phyloP scores from a whole-genome alignment of 2,888 invertebrate genomes.

The Leucophora obtusa region DNA sequence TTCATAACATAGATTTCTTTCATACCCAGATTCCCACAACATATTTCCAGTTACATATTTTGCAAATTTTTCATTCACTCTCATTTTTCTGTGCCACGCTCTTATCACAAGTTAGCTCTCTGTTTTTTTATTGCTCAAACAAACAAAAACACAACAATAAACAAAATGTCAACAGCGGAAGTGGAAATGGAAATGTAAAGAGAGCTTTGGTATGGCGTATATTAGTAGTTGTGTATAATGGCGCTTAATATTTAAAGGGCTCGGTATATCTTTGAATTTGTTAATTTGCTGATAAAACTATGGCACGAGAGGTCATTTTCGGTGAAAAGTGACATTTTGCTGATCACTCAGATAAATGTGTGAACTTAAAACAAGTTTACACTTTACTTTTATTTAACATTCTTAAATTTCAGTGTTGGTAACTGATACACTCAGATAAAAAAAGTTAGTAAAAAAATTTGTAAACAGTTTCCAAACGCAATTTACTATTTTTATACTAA shows the following conservation, averaged over 20 bases:
- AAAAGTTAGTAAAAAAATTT: too few relatives aligned
- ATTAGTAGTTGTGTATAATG: constrained; percentile 1
- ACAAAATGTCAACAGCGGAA: constrained; percentile 56
- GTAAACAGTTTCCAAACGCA: too few relatives aligned
- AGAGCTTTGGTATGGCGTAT: constrained; percentile 38
- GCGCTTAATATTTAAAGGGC: background rate
- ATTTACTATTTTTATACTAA: too few relatives aligned
- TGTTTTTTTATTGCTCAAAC: constrained; percentile 42
- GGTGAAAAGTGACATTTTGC: too few relatives aligned
- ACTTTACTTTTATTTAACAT: too few relatives aligned
- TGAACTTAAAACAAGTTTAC: too few relatives aligned
- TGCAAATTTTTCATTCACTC: constrained; percentile 45
- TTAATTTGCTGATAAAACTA: too few relatives aligned
- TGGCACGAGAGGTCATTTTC: too few relatives aligned
- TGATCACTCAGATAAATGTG: too few relatives aligned
- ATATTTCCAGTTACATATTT: constrained; percentile 60
- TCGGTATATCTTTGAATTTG: background rate
- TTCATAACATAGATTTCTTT: constrained; percentile 58
- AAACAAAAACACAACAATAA: constrained; percentile 20
- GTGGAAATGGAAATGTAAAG: constrained; percentile 42
- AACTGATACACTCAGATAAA: too few relatives aligned
- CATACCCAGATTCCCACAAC: constrained; percentile 60
- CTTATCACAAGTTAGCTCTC: constrained; percentile 35
- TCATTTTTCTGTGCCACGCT: constrained; percentile 11
- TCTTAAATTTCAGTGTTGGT: too few relatives aligned